Evolutionary conservation across 2,888 invertebrate genomes (phyloP).

Genomic region (Drosophila histrio): DNA sequence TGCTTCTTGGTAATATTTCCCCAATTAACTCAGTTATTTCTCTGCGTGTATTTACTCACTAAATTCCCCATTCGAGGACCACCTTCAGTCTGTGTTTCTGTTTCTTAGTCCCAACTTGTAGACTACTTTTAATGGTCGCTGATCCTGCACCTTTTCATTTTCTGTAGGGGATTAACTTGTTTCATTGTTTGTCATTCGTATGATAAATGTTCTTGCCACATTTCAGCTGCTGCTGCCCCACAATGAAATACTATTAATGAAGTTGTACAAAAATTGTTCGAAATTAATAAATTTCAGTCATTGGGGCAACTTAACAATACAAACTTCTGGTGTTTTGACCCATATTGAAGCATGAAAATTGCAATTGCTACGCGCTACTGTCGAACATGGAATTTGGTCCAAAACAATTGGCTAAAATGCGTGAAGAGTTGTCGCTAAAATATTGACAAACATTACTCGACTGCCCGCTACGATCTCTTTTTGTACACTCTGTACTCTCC

Average conservation of each 20-base stretch:
- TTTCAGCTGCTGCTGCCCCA: constrained; percentile 48
- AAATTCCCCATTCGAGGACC: not conserved
- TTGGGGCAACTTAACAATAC: not conserved
- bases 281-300: constrained; percentile 43
- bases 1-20: not conserved
- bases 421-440: constrained; percentile 61
- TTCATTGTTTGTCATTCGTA: constrained; percentile 36
- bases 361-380: constrained; percentile 71
- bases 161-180: constrained; percentile 68
- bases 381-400: not conserved
- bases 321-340: not conserved
- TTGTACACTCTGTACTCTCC: not conserved
- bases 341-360: constrained; percentile 60
- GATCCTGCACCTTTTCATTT: constrained; percentile 66
- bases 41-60: constrained; percentile 10
- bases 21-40: not conserved
- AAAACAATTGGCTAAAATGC: constrained; percentile 53
- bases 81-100: not conserved
- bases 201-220: constrained; percentile 63
- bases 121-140: constrained; percentile 34
- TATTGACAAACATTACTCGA: constrained; percentile 65
- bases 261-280: constrained; percentile 47
- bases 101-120: not conserved
- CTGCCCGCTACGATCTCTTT: constrained; percentile 30
- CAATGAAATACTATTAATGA: constrained; percentile 72